A percentile compares a stretch with the other conserved stretches of the same genome.
Conservation (phyloP, 2,888 invertebrate species). For the Drosophila dives region DNA sequence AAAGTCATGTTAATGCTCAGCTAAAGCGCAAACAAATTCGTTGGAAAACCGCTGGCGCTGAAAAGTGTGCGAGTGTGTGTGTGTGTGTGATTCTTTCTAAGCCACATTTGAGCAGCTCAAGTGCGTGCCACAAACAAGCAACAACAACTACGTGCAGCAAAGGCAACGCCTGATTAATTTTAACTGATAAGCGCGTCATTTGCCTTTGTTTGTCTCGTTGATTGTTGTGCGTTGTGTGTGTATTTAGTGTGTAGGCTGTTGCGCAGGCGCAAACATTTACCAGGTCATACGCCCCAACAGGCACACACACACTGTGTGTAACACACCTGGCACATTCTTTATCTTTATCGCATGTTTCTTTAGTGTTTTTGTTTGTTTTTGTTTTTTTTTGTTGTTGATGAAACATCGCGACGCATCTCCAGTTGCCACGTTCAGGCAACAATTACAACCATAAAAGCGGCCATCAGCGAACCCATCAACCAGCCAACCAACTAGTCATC, state of each 20-base stretch:
- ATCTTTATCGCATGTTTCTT: conserved; percentile 72
- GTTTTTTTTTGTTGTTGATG: conserved; percentile 39
- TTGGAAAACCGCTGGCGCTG: conserved; percentile 70
- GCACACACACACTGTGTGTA: conserved; percentile 30
- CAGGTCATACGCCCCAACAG: conserved; percentile 72
- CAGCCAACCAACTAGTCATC: conserved; percentile 18
- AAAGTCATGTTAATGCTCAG: conserved; percentile 69
- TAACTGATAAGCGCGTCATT: conserved; percentile 78
- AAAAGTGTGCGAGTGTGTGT: conserved; percentile 38
- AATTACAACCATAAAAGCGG: conserved; percentile 59
- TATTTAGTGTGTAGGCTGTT: conserved; percentile 69
- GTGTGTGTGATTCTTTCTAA: conserved; percentile 26
- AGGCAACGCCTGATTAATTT: conserved; percentile 79
- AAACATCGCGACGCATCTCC: conserved; percentile 51
- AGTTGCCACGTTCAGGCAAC: conserved; percentile 53
- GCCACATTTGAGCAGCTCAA: conserved; percentile 50
- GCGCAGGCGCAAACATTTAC: conserved; percentile 80
- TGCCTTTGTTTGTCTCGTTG: conserved; percentile 69
- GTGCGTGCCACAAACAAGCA: conserved; percentile 70
- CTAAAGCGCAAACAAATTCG: conserved; percentile 72
- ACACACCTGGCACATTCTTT: conserved; percentile 58
- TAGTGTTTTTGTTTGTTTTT: conserved; percentile 42
- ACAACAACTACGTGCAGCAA: conserved; percentile 28
- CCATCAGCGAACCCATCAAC: conserved; percentile 55
- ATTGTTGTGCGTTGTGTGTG: conserved; percentile 51